Base-by-base conservation (phyloP, 2,113 vertebrate genomes). In the Tupaia chinensis region DNA sequence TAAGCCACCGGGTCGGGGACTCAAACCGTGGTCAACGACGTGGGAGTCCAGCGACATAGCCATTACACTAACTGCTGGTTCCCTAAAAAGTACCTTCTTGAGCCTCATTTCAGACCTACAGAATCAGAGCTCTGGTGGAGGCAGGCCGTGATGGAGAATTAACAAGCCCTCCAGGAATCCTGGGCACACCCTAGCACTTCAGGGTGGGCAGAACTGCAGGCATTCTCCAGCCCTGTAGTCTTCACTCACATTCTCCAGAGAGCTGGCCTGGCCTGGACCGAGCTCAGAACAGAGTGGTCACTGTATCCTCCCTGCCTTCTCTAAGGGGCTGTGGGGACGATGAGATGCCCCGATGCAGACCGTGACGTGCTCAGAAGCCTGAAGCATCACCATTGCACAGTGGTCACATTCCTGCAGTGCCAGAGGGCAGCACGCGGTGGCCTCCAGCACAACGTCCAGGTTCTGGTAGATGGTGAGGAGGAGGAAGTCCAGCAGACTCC, bases 161-260 rank as follows among this genome's bases (percentile, higher is more conserved):
- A 44, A 73, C 14, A 66, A 44, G 91, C 19, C 15, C 54, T 56
- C 79, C 9, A n/a, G 53, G 29, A 19, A 69, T 53, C 20, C 44
- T 61, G 29, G 14, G 29, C 0, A 9, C 9, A 32, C 19, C 1
- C 9, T 54, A 29, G 20, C 11, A n/a, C 11, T 29, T 4, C 7
- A 77, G 27, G 32, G 32, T 22, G 23, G 14, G 53, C 53, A 65
- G 25, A 7, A 23, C 29, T 0, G 5, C 10, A 5, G 23, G 44
- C 56, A 14, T 32, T 60, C 25, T 56, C 27, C 13, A 27, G 56
- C 29, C 58, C 12, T 15, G 5, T n/a, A 53, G 44, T 16, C 70
- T 69, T 22, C 27, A 1, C 10, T 76, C 58, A 7, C 9, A n/a
- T n/a, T 61, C 65, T 82, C 54, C 15, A 9, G 70, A 60, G 15